Base-by-base conservation (phyloP, 2,888 invertebrate species). In the Geotrupes spiniger region DNA sequence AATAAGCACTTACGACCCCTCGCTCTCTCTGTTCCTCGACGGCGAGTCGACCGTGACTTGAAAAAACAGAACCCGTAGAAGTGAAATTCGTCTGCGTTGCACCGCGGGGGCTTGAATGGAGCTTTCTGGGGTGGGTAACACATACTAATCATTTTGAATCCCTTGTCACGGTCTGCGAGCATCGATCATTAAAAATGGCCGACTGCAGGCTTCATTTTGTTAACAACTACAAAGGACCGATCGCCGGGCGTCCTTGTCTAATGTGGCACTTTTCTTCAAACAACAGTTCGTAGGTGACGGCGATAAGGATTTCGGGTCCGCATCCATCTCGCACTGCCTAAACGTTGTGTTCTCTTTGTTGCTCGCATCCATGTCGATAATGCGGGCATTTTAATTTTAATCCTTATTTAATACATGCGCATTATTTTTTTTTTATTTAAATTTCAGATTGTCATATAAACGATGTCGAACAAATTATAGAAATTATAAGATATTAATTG, bases 121-220 rank as follows among this genome's bases (percentile, higher is more conserved):
- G 49, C 48, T 46, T 52, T 53, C 57, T 48, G 54, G 59, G 59
- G 59, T 59, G 59, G 59, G 55, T 52, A 58, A 54, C 63, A 64
- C 62, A 65, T 63, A 64, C 66, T 64, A 63, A 64, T 65, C 64
- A 65, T 63, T 65, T 65, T 62, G 59, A 62, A 63, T 60, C 63
- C 63, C 65, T 63, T 63, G 65, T 65, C 64, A 64, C 59, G 65
- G 62, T 61, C 60, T 58, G 54, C 58, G 60, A 62, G 61, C 63
- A 63, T 62, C 61, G 66, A 65, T 64, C 65, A 65, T 66, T 65
- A 66, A 65, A 66, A 66, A 61, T 61, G 61, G 61, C 61, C 47
- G 57, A 36, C 43, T 53, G 49, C 52, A 50, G 58, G 58, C 58
- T 58, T 58, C 58, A 58, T 58, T 58, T 58, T 58, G 58, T 58